Evolutionary conservation across 1,140 invertebrate genomes (phyloP).

Genomic region (Drosophila azteca): DNA sequence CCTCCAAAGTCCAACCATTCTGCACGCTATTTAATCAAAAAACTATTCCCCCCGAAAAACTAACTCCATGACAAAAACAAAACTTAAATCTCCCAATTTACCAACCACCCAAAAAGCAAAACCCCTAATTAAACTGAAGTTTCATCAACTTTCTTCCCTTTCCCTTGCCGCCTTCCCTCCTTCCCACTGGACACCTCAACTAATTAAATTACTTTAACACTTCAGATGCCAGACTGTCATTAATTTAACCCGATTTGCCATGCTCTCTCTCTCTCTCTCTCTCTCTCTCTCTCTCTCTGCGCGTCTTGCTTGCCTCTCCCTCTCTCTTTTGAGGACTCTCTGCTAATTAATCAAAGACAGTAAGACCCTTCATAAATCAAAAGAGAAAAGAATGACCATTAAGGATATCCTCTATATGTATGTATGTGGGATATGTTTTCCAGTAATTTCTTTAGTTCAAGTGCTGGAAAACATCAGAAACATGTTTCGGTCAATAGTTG

Average conservation of each 20-base stretch:
- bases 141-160: background rate
- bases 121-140: background rate
- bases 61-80: too few species aligned
- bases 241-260: slow-evolving; percentile 36
- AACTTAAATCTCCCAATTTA: too few species aligned
- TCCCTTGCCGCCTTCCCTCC: background rate
- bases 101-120: too few species aligned
- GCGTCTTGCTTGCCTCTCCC: slow-evolving; percentile 7
- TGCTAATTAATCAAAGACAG: slow-evolving; percentile 23
- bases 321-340: background rate
- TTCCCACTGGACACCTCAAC: slow-evolving; percentile 1
- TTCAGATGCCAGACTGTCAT: slow-evolving; percentile 28
- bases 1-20: too few species aligned
- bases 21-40: too few species aligned
- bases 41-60: too few species aligned
- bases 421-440: background rate
- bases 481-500: slow-evolving; percentile 71
- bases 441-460: slow-evolving; percentile 32
- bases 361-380: slow-evolving; percentile 59
- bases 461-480: slow-evolving; percentile 65
- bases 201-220: slow-evolving; percentile 24
- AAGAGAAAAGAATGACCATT: slow-evolving; percentile 41
- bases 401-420: slow-evolving; percentile 38
- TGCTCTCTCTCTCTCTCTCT: background rate
- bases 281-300: slow-evolving; percentile 1